A percentile compares a stretch with the other conserved stretches of the same genome.
These are phyloP conservation scores for Enteromius afrohamiltoni DNA, from an alignment of 2,797 vertebrate species.

Conservation along the genomic window DNA sequence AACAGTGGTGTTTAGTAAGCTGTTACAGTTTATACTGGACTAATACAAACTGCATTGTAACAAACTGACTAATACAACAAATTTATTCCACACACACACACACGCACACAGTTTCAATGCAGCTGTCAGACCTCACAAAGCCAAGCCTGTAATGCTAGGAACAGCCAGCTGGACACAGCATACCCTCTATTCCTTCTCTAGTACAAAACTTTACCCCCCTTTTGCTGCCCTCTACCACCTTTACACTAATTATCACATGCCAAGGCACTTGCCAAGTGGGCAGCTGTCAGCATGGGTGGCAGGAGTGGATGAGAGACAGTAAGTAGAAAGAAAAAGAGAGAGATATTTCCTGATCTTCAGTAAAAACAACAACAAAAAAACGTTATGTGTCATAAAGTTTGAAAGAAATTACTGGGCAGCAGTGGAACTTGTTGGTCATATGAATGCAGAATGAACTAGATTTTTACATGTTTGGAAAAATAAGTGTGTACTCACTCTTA, in stretches of 20 bases:
- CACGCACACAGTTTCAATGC: conserved; percentile 78
- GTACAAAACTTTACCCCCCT: conserved; percentile 62
- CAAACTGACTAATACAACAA: conserved; percentile 31
- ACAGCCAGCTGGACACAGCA: conserved; percentile 87
- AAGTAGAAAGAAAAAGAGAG: conserved; percentile 33
- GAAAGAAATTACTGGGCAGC: conserved; percentile 12
- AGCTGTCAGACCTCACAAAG: conserved; percentile 90
- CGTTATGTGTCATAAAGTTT: not conserved
- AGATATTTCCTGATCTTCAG: conserved; percentile 7
- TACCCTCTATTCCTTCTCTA: conserved; percentile 72
- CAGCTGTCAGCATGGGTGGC: conserved; percentile 85
- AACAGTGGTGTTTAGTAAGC: conserved; percentile 13
- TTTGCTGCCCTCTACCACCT: conserved; percentile 61
- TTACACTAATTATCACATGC: conserved; percentile 79
- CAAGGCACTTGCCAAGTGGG: conserved; percentile 82
- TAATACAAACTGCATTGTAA: conserved; percentile 32
- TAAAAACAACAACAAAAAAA: not conserved
- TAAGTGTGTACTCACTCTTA: not conserved
- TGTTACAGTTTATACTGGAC: not conserved
- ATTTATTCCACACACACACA: conserved; percentile 27
- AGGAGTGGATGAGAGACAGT: conserved; percentile 60
- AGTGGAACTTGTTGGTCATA: conserved; percentile 34
- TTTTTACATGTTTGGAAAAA: not conserved
- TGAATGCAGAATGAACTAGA: not conserved
- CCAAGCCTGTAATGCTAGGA: conserved; percentile 85